phyloP scores from a whole-genome alignment of 2,888 invertebrate species.

The Diaperis boleti region DNA sequence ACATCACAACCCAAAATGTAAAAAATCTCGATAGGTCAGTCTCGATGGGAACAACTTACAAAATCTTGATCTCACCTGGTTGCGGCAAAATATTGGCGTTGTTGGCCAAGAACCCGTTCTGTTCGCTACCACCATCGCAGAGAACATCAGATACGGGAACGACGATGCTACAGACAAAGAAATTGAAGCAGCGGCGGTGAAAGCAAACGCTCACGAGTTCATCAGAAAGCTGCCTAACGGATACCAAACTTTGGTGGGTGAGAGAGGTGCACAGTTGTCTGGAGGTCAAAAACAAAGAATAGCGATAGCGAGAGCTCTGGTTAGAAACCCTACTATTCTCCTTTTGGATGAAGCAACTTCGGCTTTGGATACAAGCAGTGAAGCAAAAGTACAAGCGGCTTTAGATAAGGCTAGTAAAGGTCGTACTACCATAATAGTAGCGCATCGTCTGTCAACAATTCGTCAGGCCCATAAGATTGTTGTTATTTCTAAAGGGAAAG shows the following conservation, averaged over 20 bases:
- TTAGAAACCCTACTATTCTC: conserved; percentile 83
- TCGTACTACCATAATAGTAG: conserved; percentile 83
- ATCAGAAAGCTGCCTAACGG: conserved; percentile 81
- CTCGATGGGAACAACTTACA: conserved; percentile 78
- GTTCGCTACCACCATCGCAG: conserved; percentile 85
- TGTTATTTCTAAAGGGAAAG: conserved; percentile 76
- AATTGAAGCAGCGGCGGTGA: conserved; percentile 77
- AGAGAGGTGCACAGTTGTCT: conserved; percentile 84
- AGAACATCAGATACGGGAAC: conserved; percentile 87
- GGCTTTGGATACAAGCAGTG: conserved; percentile 88
- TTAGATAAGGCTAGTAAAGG: conserved; percentile 80
- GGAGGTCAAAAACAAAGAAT: conserved; percentile 94
- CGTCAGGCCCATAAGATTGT: conserved; percentile 79
- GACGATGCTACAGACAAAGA: conserved; percentile 74
- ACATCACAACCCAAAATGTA: too few relatives aligned
- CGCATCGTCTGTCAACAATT: conserved; percentile 82
- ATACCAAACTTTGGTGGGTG: conserved; percentile 87
- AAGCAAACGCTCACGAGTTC: conserved; percentile 84
- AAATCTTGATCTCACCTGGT: conserved; percentile 82
- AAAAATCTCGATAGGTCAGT: conserved; percentile 66
- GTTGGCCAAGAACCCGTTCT: conserved; percentile 93
- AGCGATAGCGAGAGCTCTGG: conserved; percentile 89
- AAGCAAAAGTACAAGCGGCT: conserved; percentile 86
- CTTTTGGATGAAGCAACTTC: conserved; percentile 91
- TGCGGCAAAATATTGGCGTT: conserved; percentile 84